phyloP scores from a whole-genome alignment of 1,140 invertebrate genomes.

The Drosophila orosa region DNA sequence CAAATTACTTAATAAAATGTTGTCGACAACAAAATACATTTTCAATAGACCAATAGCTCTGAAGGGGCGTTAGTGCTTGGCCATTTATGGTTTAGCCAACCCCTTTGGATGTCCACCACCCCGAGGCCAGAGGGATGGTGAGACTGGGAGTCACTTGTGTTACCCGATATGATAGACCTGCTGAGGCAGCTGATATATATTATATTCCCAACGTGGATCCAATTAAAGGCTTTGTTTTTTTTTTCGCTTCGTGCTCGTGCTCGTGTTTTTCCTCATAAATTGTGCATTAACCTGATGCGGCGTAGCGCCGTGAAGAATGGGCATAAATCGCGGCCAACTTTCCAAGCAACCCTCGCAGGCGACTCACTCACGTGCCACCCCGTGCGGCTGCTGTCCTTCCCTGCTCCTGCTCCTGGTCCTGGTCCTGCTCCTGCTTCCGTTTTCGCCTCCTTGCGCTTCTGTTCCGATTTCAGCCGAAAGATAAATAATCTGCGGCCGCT shows the following conservation, averaged over 20 bases:
- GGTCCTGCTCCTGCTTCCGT: conserved; percentile 16
- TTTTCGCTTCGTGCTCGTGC: conserved; percentile 3
- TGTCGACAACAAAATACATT: conserved; percentile 78
- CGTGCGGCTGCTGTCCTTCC: conserved; percentile 7
- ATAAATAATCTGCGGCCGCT: conserved; percentile 75
- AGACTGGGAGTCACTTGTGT: conserved; percentile 1
- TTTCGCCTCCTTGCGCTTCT: conserved; percentile 66
- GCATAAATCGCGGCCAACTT: conserved; percentile 63
- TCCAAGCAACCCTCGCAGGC: conserved; percentile 65
- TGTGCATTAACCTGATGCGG: conserved; percentile 76
- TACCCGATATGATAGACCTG: conserved; percentile 62
- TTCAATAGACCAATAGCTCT: conserved; percentile 70
- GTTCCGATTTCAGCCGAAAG: conserved; percentile 79
- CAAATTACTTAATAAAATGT: conserved; percentile 81
- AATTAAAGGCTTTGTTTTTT: conserved; percentile 39
- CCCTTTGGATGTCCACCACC: conserved; percentile 49
- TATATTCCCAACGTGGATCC: conserved; percentile 28
- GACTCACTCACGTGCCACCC: conserved; percentile 71
- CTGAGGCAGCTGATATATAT: conserved; percentile 31
- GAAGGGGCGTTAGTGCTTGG: conserved; percentile 66
- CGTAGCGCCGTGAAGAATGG: conserved; percentile 56
- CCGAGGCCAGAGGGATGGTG: conserved; percentile 19
- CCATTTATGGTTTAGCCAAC: conserved; percentile 67
- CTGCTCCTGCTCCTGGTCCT: conserved; percentile 16
- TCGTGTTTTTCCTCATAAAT: conserved; percentile 67